Percentiles rank a stretch among this genome's conserved stretches.
These are phyloP conservation scores for Euleptes europaea DNA, from an alignment of 2,113 vertebrate genomes.

Conservation along the genomic window DNA sequence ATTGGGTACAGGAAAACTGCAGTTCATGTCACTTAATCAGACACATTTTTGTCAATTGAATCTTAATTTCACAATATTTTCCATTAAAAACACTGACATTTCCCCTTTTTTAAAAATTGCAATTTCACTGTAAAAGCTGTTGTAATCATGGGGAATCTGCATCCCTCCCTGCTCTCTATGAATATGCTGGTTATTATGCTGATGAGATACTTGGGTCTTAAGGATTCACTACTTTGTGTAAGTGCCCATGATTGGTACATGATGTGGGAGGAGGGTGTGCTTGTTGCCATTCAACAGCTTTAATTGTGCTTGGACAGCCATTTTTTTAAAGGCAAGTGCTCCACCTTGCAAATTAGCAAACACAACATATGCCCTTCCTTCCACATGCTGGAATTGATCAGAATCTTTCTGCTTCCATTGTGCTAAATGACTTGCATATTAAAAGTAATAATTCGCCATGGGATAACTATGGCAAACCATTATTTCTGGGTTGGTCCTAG, in stretches of 20 bases:
- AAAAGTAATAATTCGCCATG: background rate
- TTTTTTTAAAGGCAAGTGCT: background rate
- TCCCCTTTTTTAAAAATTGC: background rate
- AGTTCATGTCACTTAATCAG: background rate
- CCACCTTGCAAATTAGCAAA: background rate
- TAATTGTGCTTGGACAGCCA: background rate
- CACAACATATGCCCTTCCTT: background rate
- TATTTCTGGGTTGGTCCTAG: background rate
- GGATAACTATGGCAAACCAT: background rate
- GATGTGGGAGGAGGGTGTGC: background rate
- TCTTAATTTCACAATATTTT: background rate
- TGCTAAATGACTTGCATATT: background rate
- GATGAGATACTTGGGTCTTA: background rate
- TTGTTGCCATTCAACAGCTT: background rate
- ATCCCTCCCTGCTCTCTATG: background rate
- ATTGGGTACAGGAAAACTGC: too few species aligned
- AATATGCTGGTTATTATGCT: background rate
- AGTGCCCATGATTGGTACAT: background rate
- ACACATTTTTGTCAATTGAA: background rate
- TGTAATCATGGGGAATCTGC: background rate
- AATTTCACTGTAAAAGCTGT: background rate
- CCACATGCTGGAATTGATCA: background rate
- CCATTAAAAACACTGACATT: background rate
- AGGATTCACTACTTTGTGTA: background rate
- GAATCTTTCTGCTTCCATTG: background rate